Evolutionary conservation across 2,113 vertebrate species (phyloP), one percentile per base, ranked within the genome.

Genomic region (Montifringilla adamsi): DNA sequence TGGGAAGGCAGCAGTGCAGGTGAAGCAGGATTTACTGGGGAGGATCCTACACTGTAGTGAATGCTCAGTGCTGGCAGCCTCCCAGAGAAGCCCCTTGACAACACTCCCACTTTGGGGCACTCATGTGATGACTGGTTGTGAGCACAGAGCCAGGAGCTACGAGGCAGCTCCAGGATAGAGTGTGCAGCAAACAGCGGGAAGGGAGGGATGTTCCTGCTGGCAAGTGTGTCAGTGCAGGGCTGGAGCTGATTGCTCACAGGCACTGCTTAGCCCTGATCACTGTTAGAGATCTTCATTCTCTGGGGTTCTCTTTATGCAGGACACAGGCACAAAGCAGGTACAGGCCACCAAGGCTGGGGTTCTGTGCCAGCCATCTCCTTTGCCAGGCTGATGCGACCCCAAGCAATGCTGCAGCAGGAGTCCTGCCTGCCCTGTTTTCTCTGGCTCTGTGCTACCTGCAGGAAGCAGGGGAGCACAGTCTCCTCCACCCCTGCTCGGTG

Each of bases 401-500:
- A 27, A 23, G 31, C 12, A 5, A 17, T 10, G 85, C 46, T 84
- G 86, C 79, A 70, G 90, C 79, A 74, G 68, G 46, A 95, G 27
- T 63, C 33, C 46, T 94, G 67, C 86, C 44, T 86, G 94, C 19
- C 68, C 88, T 88, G 55, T 78, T 92, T 89, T 59, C 56, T 1
- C 1, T 35, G 75, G 41, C 82, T 79, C 27, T 26, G 53, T n/a
- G 49, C 91, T 89, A 84, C 23, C 1, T 24, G 28, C 46, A 39
- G 88, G 58, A 73, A 68, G 56, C 69, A 84, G 69, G 16, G 87
- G 87, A 93, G 81, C 59, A 69, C 3, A 70, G 79, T 94, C 86
- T 96, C 94, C 91, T 93, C 95, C 69, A 92, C 64, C 89, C 59
- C 47, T 84, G 83, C 59, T 95, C 93, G 10, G 68, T 68, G 64